Base-by-base conservation (phyloP, 2,113 vertebrate genomes). In the Pristiophorus japonicus region DNA sequence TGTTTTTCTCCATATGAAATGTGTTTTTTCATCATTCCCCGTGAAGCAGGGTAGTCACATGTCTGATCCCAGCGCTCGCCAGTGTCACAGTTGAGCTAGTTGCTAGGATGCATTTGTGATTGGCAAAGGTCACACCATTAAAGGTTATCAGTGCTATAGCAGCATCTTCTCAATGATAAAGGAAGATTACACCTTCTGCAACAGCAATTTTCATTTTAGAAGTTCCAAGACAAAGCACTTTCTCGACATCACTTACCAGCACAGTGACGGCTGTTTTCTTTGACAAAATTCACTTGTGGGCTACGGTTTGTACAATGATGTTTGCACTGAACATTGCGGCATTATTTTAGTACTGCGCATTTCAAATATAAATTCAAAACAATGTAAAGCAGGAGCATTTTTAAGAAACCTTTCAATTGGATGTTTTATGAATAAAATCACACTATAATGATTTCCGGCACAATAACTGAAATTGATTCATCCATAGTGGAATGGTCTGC, bases 381-480 rank as follows among this genome's bases (percentile, higher is more conserved):
- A 92, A 63, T 22, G 42, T 38, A 62, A 62, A 91, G 34, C 88
- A 63, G 7, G 20, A 63, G 34, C 5, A 63, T 63, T 92, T 38
- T 92, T 92, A 22, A 16, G 34, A 92, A 92, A 12, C n/a, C 34
- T 92, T 92, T 92, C 88, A 92, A 63, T 62, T 63, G 78, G 38
- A 45, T 22, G 38, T 22, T 81, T 81, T 81, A 16, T 24, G 34
- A 63, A 92, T 63, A 63, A n/a, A 11, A n/a, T n/a, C 16, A 0
- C 14, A 5, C 14, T n/a, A 59, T 16, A 92, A 63, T 63, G 14
- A 65, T 38, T 87, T 92, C 16, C 12, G 18, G 34, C 22, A 18
- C 88, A 59, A 59, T 90, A 55, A 65, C n/a, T 10, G 30, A 92
- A 92, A 65, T n/a, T 20, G 88, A 92, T 92, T 92, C 34, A 38